Conservation (phyloP, 1,140 invertebrate genomes). For the Platyura marginata region DNA sequence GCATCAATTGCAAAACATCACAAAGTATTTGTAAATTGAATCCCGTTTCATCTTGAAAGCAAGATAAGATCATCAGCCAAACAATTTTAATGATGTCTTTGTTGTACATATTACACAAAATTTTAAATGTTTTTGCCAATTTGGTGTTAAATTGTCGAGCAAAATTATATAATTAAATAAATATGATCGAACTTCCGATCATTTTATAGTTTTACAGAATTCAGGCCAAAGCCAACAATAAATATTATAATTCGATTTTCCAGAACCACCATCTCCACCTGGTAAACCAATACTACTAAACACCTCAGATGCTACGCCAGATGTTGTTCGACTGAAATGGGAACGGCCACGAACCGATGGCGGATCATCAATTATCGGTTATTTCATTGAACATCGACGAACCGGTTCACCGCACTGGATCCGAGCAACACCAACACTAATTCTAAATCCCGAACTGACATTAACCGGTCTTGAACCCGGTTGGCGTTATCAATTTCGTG, state of each 20-base stretch:
- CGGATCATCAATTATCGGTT: constrained; percentile 73
- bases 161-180: too few relatives aligned
- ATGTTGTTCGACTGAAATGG: constrained; percentile 79
- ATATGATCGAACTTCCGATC: too few relatives aligned
- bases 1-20: too few relatives aligned
- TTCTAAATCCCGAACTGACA: constrained; percentile 47
- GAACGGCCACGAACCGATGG: constrained; percentile 62
- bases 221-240: too few relatives aligned
- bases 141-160: too few relatives aligned
- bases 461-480: constrained; percentile 65
- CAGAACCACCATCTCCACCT: constrained; percentile 55
- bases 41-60: too few relatives aligned
- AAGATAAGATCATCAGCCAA: too few relatives aligned
- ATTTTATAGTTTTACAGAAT: too few relatives aligned
- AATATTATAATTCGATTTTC: constrained; percentile 10
- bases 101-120: too few relatives aligned
- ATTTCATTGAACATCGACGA: constrained; percentile 60
- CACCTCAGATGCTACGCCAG: constrained; percentile 47
- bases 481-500: constrained; percentile 75
- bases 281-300: constrained; percentile 56
- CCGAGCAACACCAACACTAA: constrained; percentile 46
- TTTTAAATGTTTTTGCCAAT: too few relatives aligned
- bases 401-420: constrained; percentile 60
- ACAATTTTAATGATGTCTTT: too few relatives aligned
- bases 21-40: too few relatives aligned